phyloP scores from a whole-genome alignment of 1,140 invertebrate species.

The Heliconius himera region DNA sequence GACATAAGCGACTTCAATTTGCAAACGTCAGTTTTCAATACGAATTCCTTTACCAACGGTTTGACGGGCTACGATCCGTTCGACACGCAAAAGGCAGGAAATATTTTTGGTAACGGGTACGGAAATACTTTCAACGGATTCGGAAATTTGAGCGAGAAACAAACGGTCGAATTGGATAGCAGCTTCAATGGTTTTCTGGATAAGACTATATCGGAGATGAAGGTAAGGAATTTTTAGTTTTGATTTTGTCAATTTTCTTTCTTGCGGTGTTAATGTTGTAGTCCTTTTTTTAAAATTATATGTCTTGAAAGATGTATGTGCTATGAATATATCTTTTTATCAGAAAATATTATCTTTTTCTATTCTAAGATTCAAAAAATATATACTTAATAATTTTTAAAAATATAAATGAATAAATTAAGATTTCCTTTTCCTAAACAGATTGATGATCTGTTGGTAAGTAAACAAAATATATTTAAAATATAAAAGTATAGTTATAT shows the following conservation, averaged over 20 bases:
- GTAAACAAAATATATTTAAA: not conserved
- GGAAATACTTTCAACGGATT: conserved; percentile 73
- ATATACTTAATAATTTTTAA: too few species aligned
- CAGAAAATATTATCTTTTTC: too few species aligned
- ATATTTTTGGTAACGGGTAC: conserved; percentile 74
- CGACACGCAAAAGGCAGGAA: conserved; percentile 88
- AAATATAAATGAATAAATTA: not conserved
- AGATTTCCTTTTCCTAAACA: not conserved
- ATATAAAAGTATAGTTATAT: not conserved
- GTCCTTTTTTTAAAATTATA: too few species aligned
- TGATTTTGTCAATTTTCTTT: not conserved
- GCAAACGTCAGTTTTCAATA: conserved; percentile 72
- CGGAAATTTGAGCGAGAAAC: conserved; percentile 75
- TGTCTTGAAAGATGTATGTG: too few species aligned
- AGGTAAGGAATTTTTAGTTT: conserved; percentile 80
- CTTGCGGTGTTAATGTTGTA: too few species aligned
- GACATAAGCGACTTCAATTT: conserved; percentile 78
- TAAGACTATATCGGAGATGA: conserved; percentile 91
- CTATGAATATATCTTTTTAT: too few species aligned
- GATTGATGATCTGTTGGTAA: conserved; percentile 8
- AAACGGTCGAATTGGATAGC: conserved; percentile 73
- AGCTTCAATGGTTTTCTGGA: conserved; percentile 87
- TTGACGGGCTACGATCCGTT: conserved; percentile 85
- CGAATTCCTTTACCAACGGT: conserved; percentile 68
- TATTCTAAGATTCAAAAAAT: too few species aligned